These are phyloP conservation scores for Temnothorax rugatulus DNA, from an alignment of 2,888 invertebrate genomes.

Conservation along the genomic window DNA sequence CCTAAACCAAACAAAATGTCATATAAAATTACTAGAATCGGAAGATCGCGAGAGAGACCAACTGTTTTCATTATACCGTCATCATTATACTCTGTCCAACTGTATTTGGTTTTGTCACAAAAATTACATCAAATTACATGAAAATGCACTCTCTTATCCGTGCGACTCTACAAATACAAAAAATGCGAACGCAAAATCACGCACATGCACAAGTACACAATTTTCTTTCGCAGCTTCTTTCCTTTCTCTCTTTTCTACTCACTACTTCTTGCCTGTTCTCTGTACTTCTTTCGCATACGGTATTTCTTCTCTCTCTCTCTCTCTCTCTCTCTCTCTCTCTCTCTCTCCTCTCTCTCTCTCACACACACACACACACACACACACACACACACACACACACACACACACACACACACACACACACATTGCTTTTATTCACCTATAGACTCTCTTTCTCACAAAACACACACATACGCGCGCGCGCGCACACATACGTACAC, in stretches of 20 bases:
- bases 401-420: too few relatives aligned
- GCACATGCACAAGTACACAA: conserved; percentile 44
- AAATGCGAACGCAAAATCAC: conserved; percentile 44
- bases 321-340: background rate
- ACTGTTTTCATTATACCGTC: conserved; percentile 61
- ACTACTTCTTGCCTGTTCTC: conserved; percentile 9
- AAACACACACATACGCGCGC: conserved; percentile 39
- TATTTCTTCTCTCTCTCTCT: background rate
- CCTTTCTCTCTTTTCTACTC: conserved; percentile 14
- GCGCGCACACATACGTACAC: conserved; percentile 48
- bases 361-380: too few relatives aligned
- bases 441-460: conserved; percentile 8
- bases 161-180: conserved; percentile 28
- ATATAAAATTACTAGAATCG: conserved; percentile 35
- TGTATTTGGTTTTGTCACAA: conserved; percentile 76
- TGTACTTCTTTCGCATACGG: background rate
- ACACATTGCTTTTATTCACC: background rate
- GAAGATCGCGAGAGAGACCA: conserved; percentile 39
- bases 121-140: conserved; percentile 67
- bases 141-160: conserved; percentile 42
- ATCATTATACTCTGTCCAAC: conserved; percentile 74
- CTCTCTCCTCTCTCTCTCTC: background rate
- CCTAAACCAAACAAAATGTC: conserved; percentile 31
- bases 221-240: background rate
- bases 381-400: too few relatives aligned